phyloP scores from a whole-genome alignment of 2,797 vertebrate species.

The Argya squamiceps region DNA sequence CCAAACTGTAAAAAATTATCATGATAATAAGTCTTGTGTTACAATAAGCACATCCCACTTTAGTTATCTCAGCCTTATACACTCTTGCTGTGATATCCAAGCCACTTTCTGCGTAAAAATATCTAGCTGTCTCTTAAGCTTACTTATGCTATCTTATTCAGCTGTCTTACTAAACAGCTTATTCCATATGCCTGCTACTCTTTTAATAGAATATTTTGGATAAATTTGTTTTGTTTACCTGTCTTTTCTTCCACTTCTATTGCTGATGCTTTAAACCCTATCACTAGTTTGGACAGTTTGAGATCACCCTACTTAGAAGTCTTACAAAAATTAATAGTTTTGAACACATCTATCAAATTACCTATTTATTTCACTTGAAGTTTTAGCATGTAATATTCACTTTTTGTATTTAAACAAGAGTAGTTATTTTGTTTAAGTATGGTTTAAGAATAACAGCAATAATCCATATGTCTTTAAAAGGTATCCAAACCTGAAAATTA shows the following conservation, averaged over 20 bases:
- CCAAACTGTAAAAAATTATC: background rate
- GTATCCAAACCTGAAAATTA: background rate
- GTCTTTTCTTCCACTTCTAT: background rate
- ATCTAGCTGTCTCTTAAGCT: conserved; percentile 10
- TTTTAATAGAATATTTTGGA: background rate
- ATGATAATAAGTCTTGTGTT: background rate
- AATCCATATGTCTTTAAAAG: background rate
- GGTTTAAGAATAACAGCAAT: background rate
- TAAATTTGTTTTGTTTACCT: background rate
- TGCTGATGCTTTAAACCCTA: background rate
- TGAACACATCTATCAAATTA: background rate
- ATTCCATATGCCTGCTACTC: background rate
- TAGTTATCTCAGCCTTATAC: background rate
- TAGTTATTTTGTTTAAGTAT: background rate
- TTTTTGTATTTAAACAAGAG: background rate
- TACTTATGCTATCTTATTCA: conserved; percentile 10
- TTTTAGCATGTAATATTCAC: background rate
- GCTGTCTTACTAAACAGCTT: background rate
- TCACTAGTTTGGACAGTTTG: background rate
- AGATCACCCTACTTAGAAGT: background rate
- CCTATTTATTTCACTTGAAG: background rate
- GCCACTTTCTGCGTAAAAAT: background rate
- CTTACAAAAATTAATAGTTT: background rate
- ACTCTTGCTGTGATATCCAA: background rate
- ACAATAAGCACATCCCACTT: background rate